Conservation (phyloP, 2,888 invertebrate species). For the Tipula unca region DNA sequence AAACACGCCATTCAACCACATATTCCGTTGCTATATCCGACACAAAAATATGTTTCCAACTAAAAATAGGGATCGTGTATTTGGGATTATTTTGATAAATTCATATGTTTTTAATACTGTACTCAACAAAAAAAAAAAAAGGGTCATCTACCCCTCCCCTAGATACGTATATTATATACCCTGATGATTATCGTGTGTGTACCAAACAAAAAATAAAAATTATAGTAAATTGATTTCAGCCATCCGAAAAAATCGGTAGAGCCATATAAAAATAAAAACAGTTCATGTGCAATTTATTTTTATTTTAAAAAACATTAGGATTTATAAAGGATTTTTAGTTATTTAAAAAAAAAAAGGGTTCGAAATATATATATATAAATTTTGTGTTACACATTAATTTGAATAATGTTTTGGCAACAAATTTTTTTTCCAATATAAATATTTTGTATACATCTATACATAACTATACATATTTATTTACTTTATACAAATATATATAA, state of each 20-base stretch:
- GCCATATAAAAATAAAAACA: background rate
- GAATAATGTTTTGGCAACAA: slow-evolving; percentile 8
- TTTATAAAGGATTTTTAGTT: background rate
- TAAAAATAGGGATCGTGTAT: background rate
- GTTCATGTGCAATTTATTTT: background rate
- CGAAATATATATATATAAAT: background rate
- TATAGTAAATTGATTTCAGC: slow-evolving; percentile 8
- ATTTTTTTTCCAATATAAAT: background rate
- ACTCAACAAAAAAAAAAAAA: background rate
- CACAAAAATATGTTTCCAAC: background rate
- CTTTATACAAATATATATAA: background rate
- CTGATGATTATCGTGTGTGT: background rate
- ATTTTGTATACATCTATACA: background rate
- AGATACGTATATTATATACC: background rate
- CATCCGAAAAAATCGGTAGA: background rate
- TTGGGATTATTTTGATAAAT: background rate
- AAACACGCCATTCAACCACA: too few species aligned
- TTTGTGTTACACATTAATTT: background rate
- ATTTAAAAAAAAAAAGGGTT: background rate
- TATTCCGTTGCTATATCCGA: background rate
- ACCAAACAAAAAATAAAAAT: background rate
- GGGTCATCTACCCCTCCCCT: background rate
- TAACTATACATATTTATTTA: background rate
- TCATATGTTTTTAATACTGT: background rate
- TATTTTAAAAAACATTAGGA: background rate